Base-by-base conservation (phyloP, 2,797 vertebrate genomes). In the Labeo calbasu region DNA sequence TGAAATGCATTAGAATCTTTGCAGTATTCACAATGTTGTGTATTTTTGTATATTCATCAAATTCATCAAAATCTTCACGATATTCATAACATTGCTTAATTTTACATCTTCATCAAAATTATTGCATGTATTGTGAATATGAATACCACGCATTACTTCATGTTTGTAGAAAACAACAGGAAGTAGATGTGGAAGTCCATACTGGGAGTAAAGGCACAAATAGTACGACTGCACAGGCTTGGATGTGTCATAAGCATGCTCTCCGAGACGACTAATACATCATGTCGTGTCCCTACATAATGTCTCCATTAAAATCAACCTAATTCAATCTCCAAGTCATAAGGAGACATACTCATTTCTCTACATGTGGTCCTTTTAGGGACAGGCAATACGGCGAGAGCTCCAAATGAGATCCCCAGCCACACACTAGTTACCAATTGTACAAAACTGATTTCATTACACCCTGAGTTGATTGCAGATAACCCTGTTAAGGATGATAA, bases 291-390 rank as follows among this genome's bases (percentile, higher is more conserved):
- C 82, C 84, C 83, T 77, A 78, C 65, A 61, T 87, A 86, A 87
- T 83, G 88, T 86, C 77, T 85, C 86, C 83, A 89, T 90, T 87
- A 88, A 86, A 87, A 85, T 87, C 84, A 57, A 72, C 71, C 81
- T 88, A 88, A 90, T 89, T 89, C 84, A 83, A 90, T 90, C 81
- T 88, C 82, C 76, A 86, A 81, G 84, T 86, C 81, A 84, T 86
- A 90, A 88, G 84, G 50, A 81, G 73, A 86, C 50, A 3, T 77
- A 66, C 77, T 83, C 32, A 36, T 85, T 73, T 79, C 32, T 81
- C 77, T 70, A 68, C 86, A 85, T 76, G 83, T 50, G 32, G 32
- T 73, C 80, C 81, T 84, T 83, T 85, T 77, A 85, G 86, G 78
- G 81, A 83, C 72, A 79, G 77, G 19, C 76, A 75, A 32, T 55